Conservation (phyloP, 2,888 invertebrate genomes). For the Salpingus planirostris region DNA sequence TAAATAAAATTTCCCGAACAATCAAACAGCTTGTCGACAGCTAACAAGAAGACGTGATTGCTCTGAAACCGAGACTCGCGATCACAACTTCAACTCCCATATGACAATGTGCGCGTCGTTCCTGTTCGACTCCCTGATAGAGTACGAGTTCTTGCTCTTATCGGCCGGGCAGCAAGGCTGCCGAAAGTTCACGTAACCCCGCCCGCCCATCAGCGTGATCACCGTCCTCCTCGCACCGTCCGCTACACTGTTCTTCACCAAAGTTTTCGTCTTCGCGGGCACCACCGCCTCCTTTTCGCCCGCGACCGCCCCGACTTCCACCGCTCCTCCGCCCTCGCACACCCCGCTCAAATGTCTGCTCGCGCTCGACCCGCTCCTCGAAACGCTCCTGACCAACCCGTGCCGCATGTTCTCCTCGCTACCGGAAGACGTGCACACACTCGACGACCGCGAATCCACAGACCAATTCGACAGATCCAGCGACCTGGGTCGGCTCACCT, state of each 20-base stretch:
- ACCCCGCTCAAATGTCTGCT: slow-evolving; percentile 50
- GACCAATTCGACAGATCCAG: slow-evolving; percentile 82
- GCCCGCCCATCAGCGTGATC: slow-evolving; percentile 77
- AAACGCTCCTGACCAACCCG: slow-evolving; percentile 57
- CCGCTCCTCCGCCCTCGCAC: slow-evolving; percentile 24
- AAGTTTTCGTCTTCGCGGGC: slow-evolving; percentile 25
- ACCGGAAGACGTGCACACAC: slow-evolving; percentile 75
- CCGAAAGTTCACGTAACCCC: slow-evolving; percentile 81
- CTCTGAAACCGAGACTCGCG: slow-evolving; percentile 4
- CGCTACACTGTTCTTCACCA: slow-evolving; percentile 23
- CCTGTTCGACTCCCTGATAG: slow-evolving; percentile 61
- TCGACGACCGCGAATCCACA: slow-evolving; percentile 75
- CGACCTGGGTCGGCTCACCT: slow-evolving; percentile 71
- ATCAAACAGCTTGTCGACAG: slow-evolving; percentile 4
- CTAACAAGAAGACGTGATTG: slow-evolving; percentile 11
- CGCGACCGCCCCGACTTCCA: slow-evolving; percentile 18
- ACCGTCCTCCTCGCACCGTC: slow-evolving; percentile 58
- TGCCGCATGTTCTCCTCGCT: slow-evolving; percentile 69
- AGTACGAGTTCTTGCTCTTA: slow-evolving; percentile 41
- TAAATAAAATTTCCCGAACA: no score
- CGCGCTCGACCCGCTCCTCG: slow-evolving; percentile 67
- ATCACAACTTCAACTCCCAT: slow-evolving; percentile 80
- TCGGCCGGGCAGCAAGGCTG: slow-evolving; percentile 58
- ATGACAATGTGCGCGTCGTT: slow-evolving; percentile 83
- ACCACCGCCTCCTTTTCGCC: slow-evolving; percentile 7